Percentiles rank a stretch among this genome's conserved stretches.
Conservation (phyloP, 2,113 vertebrate species). For the Brachirus orientalis region DNA sequence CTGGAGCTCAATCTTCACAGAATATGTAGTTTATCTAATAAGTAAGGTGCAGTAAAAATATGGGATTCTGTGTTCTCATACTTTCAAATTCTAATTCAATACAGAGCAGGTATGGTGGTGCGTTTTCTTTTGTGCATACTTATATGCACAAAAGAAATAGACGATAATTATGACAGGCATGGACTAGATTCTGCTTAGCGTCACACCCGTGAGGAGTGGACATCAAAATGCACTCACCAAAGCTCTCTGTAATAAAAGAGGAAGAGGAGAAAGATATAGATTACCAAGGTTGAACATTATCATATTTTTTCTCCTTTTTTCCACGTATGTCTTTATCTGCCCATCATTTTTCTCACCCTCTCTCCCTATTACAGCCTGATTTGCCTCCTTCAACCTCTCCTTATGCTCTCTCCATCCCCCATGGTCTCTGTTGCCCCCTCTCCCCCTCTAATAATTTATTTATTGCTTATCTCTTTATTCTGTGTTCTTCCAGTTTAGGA, state of each 20-base stretch:
- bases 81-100: slow-evolving; percentile 35
- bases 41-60: too few relatives aligned
- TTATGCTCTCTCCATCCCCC: slow-evolving; percentile 52
- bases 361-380: slow-evolving; percentile 30
- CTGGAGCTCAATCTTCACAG: slow-evolving; percentile 1
- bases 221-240: slow-evolving; percentile 69
- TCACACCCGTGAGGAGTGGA: slow-evolving; percentile 63
- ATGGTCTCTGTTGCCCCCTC: slow-evolving; percentile 34
- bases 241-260: slow-evolving; percentile 72
- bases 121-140: slow-evolving; percentile 37
- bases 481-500: slow-evolving; percentile 63
- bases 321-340: slow-evolving; percentile 53
- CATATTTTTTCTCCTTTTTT: slow-evolving; percentile 67
- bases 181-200: slow-evolving; percentile 56
- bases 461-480: slow-evolving; percentile 74
- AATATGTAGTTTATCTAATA: too few relatives aligned
- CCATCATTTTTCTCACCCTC: slow-evolving; percentile 53
- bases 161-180: slow-evolving; percentile 67
- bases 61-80: not conserved
- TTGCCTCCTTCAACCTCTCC: slow-evolving; percentile 51
- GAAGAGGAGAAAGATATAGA: slow-evolving; percentile 74
- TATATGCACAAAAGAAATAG: slow-evolving; percentile 44
- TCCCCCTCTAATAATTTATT: slow-evolving; percentile 74
- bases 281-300: slow-evolving; percentile 74
- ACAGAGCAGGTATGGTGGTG: slow-evolving; percentile 37